Evolutionary conservation across 2,113 vertebrate genomes (phyloP), one percentile per base, ranked within the genome.

Genomic region (Calidris pygmaea): DNA sequence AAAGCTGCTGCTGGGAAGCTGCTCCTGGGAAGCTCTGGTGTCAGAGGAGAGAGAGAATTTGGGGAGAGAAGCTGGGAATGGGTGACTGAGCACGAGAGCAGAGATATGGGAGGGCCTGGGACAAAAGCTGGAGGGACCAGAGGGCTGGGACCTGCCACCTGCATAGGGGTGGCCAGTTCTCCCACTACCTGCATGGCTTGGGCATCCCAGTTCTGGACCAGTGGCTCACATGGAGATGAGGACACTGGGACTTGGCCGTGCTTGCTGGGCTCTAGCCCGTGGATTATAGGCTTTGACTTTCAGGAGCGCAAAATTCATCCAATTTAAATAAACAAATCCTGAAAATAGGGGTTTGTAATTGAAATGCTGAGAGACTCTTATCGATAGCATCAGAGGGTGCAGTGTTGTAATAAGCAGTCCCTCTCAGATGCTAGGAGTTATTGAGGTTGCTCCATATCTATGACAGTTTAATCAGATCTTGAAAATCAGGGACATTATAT

Each of bases 381-480:
- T 92, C 32, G 14, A 15, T 39, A 3, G 91, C 67, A 43, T 79
- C 63, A 52, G 60, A 18, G 72, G 93, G 50, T 80, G 34, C 72
- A 4, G 94, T 41, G 80, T 71, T 85, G n/a, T 85, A 89, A 95
- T 95, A 84, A 94, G 85, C 52, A 19, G 34, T 79, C 80, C 84
- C 88, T 93, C 72, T 16, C 90, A 1, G 41, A 60, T 27, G 68
- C 23, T 50, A 94, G 96, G 96, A 96, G 93, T 97, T 96, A 96
- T 92, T 88, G 97, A 75, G 68, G 87, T 45, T 65, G 96, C 76
- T 94, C 87, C 16, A 6, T 15, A 66, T 77, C 96, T 90, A 59
- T 97, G 98, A 98, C 95, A 97, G 96, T 97, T 97, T 96, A 96
- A 98, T 98, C 97, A 97, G 96, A 96, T 94, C 96, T 86, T 32